A percentile compares a stretch with the other conserved stretches of the same genome.
phyloP scores from a whole-genome alignment of 1,140 invertebrate genomes.

The Drosophila yakuba region DNA sequence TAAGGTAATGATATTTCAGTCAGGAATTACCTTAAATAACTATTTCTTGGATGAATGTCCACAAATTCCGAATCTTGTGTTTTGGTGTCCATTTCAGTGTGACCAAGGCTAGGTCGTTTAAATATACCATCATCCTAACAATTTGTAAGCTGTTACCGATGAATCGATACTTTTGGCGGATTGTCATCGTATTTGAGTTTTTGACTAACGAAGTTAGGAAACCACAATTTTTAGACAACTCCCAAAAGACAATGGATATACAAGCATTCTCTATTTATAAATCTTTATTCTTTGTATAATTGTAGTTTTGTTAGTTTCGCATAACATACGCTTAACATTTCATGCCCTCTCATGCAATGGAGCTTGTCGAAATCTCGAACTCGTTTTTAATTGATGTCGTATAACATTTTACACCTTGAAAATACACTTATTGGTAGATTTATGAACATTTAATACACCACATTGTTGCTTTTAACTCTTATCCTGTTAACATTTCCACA shows the following conservation, averaged over 20 bases:
- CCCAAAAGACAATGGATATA: background rate
- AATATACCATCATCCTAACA: background rate
- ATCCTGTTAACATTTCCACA: conserved; percentile 45
- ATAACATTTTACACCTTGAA: conserved; percentile 62
- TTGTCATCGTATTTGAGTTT: background rate
- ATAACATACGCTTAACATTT: conserved; percentile 77
- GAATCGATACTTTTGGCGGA: conserved; percentile 7
- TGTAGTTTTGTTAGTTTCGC: conserved; percentile 80
- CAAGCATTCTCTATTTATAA: conserved; percentile 69
- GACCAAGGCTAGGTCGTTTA: background rate
- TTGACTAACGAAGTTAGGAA: too few species aligned
- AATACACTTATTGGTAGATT: conserved; percentile 57
- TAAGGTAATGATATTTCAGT: background rate
- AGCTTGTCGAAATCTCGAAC: conserved; percentile 66
- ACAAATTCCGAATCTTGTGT: conserved; percentile 12
- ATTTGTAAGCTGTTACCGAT: conserved; percentile 13
- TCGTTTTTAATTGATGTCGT: conserved; percentile 63
- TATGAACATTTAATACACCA: conserved; percentile 66
- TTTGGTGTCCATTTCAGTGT: conserved; percentile 19
- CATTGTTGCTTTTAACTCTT: conserved; percentile 55
- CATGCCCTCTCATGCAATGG: conserved; percentile 52
- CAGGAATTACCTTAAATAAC: conserved; percentile 58
- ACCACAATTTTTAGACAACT: background rate
- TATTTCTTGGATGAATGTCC: conserved; percentile 52
- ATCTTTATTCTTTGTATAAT: conserved; percentile 81